Percentiles rank a stretch among this genome's conserved stretches.
Evolutionary conservation across 2,797 vertebrate genomes (phyloP).

Genomic region (Pipistrellus pygmaeus): DNA sequence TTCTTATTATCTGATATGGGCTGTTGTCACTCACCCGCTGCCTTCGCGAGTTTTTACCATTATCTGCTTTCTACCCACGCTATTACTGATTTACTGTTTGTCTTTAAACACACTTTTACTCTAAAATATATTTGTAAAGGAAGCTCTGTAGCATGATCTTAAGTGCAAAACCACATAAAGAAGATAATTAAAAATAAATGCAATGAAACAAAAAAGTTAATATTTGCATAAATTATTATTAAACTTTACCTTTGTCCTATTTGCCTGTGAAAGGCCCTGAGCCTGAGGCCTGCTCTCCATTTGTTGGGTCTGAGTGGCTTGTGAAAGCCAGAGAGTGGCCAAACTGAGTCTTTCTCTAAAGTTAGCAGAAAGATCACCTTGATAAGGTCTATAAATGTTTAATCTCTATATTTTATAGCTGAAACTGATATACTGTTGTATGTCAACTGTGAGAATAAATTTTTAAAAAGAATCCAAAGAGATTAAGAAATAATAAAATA

Average conservation of each 20-base stretch:
- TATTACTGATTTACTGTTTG: slow-evolving; percentile 15
- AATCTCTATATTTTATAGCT: not conserved
- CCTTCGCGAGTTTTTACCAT: not conserved
- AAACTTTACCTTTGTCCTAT: not conserved
- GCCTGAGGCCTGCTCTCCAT: not conserved
- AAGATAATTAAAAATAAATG: slow-evolving; percentile 21
- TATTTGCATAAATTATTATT: not conserved
- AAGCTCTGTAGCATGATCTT: not conserved
- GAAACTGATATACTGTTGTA: not conserved
- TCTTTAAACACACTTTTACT: slow-evolving; percentile 45
- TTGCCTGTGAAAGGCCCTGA: not conserved
- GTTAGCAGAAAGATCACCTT: not conserved
- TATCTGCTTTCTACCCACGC: not conserved
- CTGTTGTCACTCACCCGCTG: not conserved
- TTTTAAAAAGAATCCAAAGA: not conserved
- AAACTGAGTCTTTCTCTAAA: not conserved
- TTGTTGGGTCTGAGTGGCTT: not conserved
- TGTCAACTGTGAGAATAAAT: not conserved
- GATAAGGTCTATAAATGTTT: not conserved
- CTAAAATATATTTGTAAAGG: not conserved
- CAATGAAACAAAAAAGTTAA: not conserved
- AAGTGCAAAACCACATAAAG: not conserved
- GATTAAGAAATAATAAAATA: not conserved
- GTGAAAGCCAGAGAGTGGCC: not conserved
- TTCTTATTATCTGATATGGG: not conserved